These are phyloP conservation scores for Bufotes viridis DNA, from an alignment of 2,797 vertebrate genomes.

Conservation along the genomic window DNA sequence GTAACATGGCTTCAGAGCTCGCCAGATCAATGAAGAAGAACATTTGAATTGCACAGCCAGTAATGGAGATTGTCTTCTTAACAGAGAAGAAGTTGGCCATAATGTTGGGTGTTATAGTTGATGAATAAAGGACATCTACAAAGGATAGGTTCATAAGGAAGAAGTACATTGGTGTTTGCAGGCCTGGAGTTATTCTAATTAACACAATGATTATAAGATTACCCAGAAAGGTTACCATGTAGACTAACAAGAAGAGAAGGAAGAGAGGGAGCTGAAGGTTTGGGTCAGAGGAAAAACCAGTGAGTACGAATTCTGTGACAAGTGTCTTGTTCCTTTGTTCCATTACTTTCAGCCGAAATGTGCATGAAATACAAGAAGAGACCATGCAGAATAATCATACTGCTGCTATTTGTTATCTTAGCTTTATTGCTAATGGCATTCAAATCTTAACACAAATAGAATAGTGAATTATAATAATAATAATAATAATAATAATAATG, in stretches of 20 bases:
- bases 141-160: constrained; percentile 49
- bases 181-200: not conserved
- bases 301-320: constrained; percentile 38
- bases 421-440: too few species aligned
- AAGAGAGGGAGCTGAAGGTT: constrained; percentile 37
- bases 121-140: constrained; percentile 47
- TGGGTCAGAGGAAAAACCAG: constrained; percentile 27
- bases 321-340: not conserved
- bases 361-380: too few species aligned
- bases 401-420: too few species aligned
- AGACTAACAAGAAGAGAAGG: constrained; percentile 25
- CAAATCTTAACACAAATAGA: too few species aligned
- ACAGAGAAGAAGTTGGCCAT: constrained; percentile 28
- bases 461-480: too few species aligned
- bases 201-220: constrained; percentile 41
- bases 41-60: constrained; percentile 43
- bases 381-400: too few species aligned
- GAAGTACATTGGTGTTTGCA: constrained; percentile 53
- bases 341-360: not conserved
- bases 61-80: constrained; percentile 35
- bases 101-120: constrained; percentile 44
- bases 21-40: constrained; percentile 48
- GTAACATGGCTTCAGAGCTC: constrained; percentile 29
- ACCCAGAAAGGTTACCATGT: constrained; percentile 42
- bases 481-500: too few species aligned